phyloP scores from a whole-genome alignment of 2,113 vertebrate species.

The Erpornis zantholeuca region DNA sequence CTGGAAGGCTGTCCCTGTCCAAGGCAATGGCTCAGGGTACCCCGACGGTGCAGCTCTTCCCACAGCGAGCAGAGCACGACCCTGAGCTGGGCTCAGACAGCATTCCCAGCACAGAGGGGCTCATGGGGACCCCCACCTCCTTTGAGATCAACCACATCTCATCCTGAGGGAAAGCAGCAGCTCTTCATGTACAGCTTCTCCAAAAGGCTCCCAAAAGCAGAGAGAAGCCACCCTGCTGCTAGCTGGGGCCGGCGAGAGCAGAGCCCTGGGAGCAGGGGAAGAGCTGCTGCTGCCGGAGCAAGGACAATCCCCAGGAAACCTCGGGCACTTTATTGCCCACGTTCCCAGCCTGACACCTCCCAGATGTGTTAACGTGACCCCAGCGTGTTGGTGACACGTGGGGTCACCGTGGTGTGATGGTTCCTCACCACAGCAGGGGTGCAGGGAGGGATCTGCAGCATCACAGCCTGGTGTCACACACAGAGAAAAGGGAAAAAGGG shows the following conservation, averaged over 20 bases:
- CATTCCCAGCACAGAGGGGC: not conserved
- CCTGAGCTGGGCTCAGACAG: not conserved
- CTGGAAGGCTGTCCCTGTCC: not conserved
- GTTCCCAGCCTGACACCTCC: not conserved
- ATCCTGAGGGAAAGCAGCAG: not conserved
- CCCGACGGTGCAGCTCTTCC: not conserved
- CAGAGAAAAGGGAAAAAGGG: not conserved
- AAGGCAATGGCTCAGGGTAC: not conserved
- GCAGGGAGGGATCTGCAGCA: not conserved
- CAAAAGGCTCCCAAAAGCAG: not conserved
- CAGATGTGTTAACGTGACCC: not conserved
- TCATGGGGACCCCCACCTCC: not conserved
- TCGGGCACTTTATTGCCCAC: rapidly evolving
- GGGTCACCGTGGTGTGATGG: not conserved
- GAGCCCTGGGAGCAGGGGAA: not conserved
- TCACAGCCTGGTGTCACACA: not conserved
- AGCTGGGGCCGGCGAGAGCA: not conserved
- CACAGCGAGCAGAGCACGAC: not conserved
- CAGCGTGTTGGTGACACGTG: not conserved
- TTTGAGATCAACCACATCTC: not conserved
- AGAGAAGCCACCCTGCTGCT: not conserved
- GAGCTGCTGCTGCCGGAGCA: not conserved
- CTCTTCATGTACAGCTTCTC: not conserved
- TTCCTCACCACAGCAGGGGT: not conserved
- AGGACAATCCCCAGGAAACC: not conserved